Evolutionary conservation across 2,797 vertebrate genomes (phyloP).

Genomic region (Paratrypauchen microcephalus): DNA sequence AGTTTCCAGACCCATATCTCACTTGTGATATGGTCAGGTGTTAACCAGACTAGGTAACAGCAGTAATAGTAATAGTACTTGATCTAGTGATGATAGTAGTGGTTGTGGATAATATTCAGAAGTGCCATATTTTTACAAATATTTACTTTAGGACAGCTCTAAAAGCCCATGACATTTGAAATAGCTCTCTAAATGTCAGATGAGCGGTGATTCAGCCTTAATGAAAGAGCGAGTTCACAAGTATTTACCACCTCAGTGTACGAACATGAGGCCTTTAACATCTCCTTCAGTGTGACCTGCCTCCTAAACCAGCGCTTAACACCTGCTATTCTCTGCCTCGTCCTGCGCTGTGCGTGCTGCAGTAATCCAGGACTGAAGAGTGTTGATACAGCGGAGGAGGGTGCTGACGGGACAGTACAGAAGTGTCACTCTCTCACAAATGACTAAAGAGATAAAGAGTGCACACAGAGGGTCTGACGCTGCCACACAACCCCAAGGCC

Average conservation of each 20-base stretch:
- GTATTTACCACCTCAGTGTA: conserved; percentile 13
- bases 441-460: conserved; percentile 63
- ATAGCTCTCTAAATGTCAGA: conserved; percentile 57
- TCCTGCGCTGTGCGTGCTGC: conserved; percentile 28
- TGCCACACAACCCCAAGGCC: conserved; percentile 4
- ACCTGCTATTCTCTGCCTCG: conserved; percentile 48
- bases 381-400: conserved; percentile 67
- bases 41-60: too few species aligned
- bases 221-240: conserved; percentile 33
- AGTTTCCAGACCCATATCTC: too few species aligned
- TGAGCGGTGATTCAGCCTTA: conserved; percentile 32
- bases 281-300: conserved; percentile 37
- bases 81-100: neutral
- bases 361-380: conserved; percentile 45
- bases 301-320: conserved; percentile 49
- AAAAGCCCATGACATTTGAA: conserved; percentile 60
- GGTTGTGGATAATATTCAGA: neutral
- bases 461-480: conserved; percentile 24
- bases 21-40: too few species aligned
- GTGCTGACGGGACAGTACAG: conserved; percentile 65
- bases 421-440: conserved; percentile 61
- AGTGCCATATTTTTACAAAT: conserved; percentile 8
- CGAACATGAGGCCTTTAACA: conserved; percentile 59
- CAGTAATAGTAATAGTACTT: neutral
- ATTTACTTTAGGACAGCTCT: conserved; percentile 18